A percentile compares a stretch with the other conserved stretches of the same genome.
These are phyloP conservation scores for Cyphomyrus discorhynchus DNA, from an alignment of 2,113 vertebrate species.

Conservation along the genomic window DNA sequence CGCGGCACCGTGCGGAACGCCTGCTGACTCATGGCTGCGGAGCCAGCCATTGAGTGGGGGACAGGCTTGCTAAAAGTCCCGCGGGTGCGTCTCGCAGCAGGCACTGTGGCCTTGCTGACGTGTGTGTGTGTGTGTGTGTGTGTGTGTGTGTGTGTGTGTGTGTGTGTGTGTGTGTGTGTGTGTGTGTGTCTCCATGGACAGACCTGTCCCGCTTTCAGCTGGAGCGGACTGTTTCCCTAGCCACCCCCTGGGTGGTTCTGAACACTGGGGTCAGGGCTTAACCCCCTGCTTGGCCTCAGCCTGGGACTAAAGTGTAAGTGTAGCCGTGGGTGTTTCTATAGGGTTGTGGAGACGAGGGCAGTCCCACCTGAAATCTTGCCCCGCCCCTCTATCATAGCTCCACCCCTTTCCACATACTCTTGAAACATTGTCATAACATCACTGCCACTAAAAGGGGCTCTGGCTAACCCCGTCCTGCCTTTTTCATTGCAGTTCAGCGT, in stretches of 20 bases:
- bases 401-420: not conserved
- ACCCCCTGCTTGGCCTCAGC: not conserved
- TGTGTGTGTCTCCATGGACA: too few relatives aligned
- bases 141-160: too few relatives aligned
- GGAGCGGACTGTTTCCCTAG: not conserved
- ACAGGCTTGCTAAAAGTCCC: not conserved
- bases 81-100: not conserved
- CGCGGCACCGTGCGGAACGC: not conserved
- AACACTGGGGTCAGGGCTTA: not conserved
- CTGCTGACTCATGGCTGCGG: slow-evolving; percentile 33
- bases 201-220: not conserved
- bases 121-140: not conserved
- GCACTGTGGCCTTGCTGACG: not conserved
- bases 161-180: not conserved
- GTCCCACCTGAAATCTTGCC: not conserved
- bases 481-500: not conserved
- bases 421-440: not conserved
- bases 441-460: not conserved
- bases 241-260: not conserved
- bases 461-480: not conserved
- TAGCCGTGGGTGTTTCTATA: not conserved
- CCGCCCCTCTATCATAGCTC: not conserved
- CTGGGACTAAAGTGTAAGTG: not conserved
- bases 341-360: not conserved
- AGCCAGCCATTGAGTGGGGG: slow-evolving; percentile 5